Evolutionary conservation across 2,113 vertebrate species (phyloP).

Genomic region (Asarcornis scutulata): DNA sequence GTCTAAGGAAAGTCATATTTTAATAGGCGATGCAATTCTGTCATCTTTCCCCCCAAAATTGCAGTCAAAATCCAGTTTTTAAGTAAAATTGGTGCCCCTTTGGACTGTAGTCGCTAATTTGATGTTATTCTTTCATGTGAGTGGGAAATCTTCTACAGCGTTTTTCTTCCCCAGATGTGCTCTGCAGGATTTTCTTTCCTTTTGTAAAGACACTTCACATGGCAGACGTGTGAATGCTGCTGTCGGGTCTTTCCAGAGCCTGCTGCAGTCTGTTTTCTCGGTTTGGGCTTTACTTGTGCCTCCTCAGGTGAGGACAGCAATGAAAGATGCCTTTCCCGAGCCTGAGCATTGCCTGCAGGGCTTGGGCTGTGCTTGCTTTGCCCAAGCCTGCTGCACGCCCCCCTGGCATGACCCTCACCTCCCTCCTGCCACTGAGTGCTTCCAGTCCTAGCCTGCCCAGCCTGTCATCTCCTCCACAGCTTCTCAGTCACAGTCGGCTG

Average conservation of each 20-base stretch:
- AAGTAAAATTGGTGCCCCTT: not conserved
- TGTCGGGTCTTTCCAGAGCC: not conserved
- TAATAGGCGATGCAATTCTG: not conserved
- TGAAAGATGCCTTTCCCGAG: not conserved
- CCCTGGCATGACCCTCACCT: not conserved
- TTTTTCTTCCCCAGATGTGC: not conserved
- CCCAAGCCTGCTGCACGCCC: not conserved
- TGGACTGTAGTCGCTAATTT: not conserved
- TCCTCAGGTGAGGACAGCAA: not conserved
- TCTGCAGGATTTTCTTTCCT: not conserved
- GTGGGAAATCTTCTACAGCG: not conserved
- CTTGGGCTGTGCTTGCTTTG: not conserved
- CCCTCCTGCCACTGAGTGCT: accelerated
- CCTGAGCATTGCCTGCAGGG: not conserved
- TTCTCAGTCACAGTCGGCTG: not conserved
- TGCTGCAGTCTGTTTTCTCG: not conserved
- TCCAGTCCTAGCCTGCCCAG: accelerated
- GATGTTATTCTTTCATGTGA: not conserved
- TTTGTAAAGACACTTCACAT: not conserved
- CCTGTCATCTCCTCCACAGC: not conserved
- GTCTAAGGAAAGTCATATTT: not conserved
- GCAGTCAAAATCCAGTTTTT: not conserved
- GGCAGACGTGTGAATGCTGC: not conserved
- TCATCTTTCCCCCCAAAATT: not conserved
- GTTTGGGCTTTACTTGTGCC: not conserved